Evolutionary conservation across 2,888 invertebrate species (phyloP).

Genomic region (Drosophila cracens): DNA sequence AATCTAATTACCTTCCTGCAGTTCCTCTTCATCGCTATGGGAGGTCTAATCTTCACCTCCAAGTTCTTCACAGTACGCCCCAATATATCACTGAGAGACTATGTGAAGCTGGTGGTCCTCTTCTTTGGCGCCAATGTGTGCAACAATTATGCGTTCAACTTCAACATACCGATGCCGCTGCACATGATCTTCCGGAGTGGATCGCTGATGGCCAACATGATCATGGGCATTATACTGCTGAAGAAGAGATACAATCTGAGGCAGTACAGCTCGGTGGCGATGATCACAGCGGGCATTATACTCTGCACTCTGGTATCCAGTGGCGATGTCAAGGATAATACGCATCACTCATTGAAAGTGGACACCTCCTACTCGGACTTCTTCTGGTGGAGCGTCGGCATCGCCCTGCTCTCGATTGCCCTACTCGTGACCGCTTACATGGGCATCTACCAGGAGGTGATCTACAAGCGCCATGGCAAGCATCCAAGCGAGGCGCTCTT

Average conservation of each 20-base stretch:
- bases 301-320: conserved; percentile 96
- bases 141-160: conserved; percentile 97
- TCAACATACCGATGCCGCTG: conserved; percentile 98
- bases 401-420: conserved; percentile 93
- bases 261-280: conserved; percentile 95
- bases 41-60: conserved; percentile 94
- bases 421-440: conserved; percentile 96
- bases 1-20: conserved; percentile 98
- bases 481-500: conserved; percentile 95
- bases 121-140: conserved; percentile 96
- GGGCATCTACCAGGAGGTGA: conserved; percentile 97
- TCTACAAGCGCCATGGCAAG: conserved; percentile 94
- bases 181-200: conserved; percentile 99
- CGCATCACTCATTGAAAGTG: conserved; percentile 86
- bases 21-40: conserved; percentile 94
- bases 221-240: conserved; percentile 96
- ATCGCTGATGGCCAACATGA: conserved; percentile 97
- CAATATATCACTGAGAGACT: conserved; percentile 91
- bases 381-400: conserved; percentile 90
- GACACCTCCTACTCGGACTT: conserved; percentile 79
- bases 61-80: conserved; percentile 93
- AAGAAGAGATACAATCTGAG: conserved; percentile 92
- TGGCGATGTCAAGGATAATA: conserved; percentile 87
- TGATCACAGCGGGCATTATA: conserved; percentile 96
- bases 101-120: conserved; percentile 92